Evolutionary conservation across 2,888 invertebrate species (phyloP).

Genomic region (Trilocha varians): DNA sequence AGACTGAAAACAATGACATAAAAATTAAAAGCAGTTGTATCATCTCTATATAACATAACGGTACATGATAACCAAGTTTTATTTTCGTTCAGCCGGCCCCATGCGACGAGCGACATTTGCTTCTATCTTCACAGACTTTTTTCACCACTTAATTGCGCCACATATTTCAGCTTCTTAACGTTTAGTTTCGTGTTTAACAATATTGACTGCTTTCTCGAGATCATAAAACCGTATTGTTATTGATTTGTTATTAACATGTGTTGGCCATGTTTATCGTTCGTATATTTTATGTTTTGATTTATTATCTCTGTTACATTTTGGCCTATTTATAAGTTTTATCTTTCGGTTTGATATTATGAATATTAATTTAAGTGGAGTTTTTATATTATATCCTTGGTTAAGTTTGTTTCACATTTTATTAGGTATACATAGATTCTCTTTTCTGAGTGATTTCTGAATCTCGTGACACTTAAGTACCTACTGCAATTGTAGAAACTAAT

Average conservation of each 20-base stretch:
- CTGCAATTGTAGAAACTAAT: too few relatives aligned
- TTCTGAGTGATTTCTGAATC: too few relatives aligned
- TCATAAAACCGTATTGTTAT: background rate
- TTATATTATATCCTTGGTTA: too few relatives aligned
- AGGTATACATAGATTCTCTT: too few relatives aligned
- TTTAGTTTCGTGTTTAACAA: constrained; percentile 8
- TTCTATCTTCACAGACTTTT: constrained; percentile 30
- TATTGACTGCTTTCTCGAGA: background rate
- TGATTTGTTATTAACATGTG: background rate
- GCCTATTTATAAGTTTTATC: background rate
- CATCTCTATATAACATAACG: constrained; percentile 31
- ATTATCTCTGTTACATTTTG: background rate
- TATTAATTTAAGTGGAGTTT: too few relatives aligned
- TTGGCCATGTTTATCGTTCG: background rate
- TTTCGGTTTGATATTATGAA: too few relatives aligned
- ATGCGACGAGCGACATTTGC: constrained; percentile 51
- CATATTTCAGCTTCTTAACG: constrained; percentile 21
- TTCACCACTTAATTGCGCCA: constrained; percentile 53
- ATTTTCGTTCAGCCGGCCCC: constrained; percentile 48
- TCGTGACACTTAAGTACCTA: too few relatives aligned
- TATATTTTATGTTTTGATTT: background rate
- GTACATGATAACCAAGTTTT: constrained; percentile 21
- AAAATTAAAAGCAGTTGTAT: too few relatives aligned
- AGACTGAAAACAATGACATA: too few relatives aligned
- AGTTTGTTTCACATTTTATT: too few relatives aligned